A percentile compares a stretch with the other conserved stretches of the same genome.
These are phyloP conservation scores for Lamellibrachia luymesi DNA, from an alignment of 1,140 invertebrate species.

Conservation along the genomic window DNA sequence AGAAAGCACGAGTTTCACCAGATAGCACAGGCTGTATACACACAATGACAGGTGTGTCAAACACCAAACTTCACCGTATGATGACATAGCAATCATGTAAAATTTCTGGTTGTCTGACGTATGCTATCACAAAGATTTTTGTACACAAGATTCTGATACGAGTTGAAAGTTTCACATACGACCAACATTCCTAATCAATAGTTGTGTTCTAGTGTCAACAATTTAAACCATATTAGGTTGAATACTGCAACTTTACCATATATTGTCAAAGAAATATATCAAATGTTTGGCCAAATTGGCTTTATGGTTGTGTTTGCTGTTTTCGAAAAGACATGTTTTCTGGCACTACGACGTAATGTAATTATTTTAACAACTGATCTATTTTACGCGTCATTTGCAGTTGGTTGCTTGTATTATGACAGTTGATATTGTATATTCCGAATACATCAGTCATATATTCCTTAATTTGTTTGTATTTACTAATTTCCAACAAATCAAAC, in stretches of 20 bases:
- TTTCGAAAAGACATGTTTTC: background rate
- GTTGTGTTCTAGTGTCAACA: background rate
- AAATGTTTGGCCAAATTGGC: background rate
- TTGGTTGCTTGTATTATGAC: background rate
- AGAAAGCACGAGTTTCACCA: background rate
- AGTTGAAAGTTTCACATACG: background rate
- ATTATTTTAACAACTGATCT: background rate
- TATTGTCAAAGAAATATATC: conserved; percentile 5
- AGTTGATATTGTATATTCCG: background rate
- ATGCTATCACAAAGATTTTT: background rate
- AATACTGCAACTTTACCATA: background rate
- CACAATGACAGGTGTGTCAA: background rate
- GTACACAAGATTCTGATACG: background rate
- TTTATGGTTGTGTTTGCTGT: background rate
- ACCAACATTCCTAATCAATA: background rate
- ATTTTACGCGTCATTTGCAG: background rate
- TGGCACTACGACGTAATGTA: background rate
- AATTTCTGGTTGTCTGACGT: background rate
- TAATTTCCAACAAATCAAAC: background rate
- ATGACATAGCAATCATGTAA: background rate
- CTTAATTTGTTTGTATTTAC: background rate
- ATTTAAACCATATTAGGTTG: background rate
- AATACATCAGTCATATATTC: background rate
- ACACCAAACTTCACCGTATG: background rate
- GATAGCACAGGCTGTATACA: background rate